Evolutionary conservation across 2,888 invertebrate species (phyloP).

Genomic region (Rosalia funebris): DNA sequence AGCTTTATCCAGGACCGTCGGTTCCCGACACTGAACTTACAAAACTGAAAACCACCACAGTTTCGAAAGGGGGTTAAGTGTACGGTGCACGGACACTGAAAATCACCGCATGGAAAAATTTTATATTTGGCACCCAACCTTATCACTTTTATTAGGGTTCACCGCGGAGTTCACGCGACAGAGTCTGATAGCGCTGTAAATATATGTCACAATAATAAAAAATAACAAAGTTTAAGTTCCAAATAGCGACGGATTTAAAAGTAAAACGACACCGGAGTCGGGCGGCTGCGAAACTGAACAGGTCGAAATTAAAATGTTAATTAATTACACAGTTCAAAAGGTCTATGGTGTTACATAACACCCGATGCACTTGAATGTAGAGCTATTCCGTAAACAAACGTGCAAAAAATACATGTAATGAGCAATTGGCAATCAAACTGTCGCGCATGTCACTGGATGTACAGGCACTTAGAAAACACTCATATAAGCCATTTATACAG

Average conservation of each 20-base stretch:
- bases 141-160: slow-evolving; percentile 18
- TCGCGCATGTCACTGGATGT: slow-evolving; percentile 51
- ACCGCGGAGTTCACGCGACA: slow-evolving; percentile 17
- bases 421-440: slow-evolving; percentile 42
- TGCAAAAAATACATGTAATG: slow-evolving; percentile 41
- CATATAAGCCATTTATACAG: slow-evolving; percentile 35
- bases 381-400: slow-evolving; percentile 45
- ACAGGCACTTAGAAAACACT: slow-evolving; percentile 39
- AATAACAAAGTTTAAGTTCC: not conserved
- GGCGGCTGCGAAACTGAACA: slow-evolving; percentile 20
- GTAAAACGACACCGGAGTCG: slow-evolving; percentile 34
- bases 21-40: slow-evolving; percentile 61
- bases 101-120: slow-evolving; percentile 16
- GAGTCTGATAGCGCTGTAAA: slow-evolving; percentile 12
- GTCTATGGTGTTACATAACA: slow-evolving; percentile 38
- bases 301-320: slow-evolving; percentile 26
- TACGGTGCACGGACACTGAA: slow-evolving; percentile 14
- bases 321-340: slow-evolving; percentile 32
- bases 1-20: slow-evolving; percentile 59
- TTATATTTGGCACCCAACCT: slow-evolving; percentile 16
- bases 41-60: slow-evolving; percentile 29
- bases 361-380: slow-evolving; percentile 41
- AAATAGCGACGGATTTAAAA: slow-evolving; percentile 34
- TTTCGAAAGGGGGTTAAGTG: slow-evolving; percentile 2
- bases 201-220: slow-evolving; percentile 17